Base-by-base conservation (phyloP, 2,888 invertebrate species). In the Oligia strigilis region DNA sequence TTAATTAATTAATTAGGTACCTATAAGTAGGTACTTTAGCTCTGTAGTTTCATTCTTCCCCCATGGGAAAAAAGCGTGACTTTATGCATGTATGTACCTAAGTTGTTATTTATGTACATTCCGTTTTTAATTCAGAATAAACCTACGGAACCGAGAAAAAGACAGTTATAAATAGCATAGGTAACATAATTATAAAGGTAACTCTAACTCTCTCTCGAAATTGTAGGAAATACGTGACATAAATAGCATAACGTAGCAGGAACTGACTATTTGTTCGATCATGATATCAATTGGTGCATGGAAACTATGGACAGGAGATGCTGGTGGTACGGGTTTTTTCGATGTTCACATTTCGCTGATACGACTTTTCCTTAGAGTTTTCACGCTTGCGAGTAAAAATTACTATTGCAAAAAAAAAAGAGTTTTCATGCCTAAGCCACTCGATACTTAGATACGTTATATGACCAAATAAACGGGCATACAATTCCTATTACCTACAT, bases 131-230 rank as follows among this genome's bases (percentile, higher is more conserved):
- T 29, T 62, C 13, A 14, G 62, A 14, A 62, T 62, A 29, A 29
- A 62, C 14, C 14, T 62, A 62, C 29, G 6, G 14, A 62, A 62
- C 29, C 62, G 62, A 29, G 62, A 62, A 62, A 29, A 6, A 29
- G 2, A 14, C n/a, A n/a, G 11, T 46, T 46, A 13, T 13, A 46
- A 13, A 46, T 13, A 46, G 46, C 13, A 46, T 46, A 29, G 29
- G 29, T 29, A 46, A 46, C 46, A 46, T 46, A 46, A 11, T 85
- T 82, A 85, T 73, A 72, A 81, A 78, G 74, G 58, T 78, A 75
- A 78, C 62, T 77, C 5, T 40, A 40, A 40, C 64, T 73, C 49
- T 64, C 11, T 55, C 70, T 77, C 49, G 43, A 46, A 75, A 65
- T 66, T 62, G 60, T 70, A 62, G 60, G 52, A 82, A 72, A 78